A percentile compares a stretch with the other conserved stretches of the same genome.
These are phyloP conservation scores for Pogonophryne albipinna DNA, from an alignment of 2,797 vertebrate genomes.

Conservation along the genomic window DNA sequence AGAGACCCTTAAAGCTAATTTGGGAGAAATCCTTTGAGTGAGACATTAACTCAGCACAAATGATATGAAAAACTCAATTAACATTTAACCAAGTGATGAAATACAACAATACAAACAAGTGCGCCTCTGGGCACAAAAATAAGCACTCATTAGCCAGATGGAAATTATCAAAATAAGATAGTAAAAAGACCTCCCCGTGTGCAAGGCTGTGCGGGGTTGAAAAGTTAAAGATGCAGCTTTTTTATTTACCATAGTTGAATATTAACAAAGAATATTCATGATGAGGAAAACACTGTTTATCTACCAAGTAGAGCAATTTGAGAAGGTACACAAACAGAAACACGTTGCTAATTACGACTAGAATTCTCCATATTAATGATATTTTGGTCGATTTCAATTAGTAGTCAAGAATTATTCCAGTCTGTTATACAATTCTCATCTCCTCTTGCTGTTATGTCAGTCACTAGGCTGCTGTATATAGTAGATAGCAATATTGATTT, in stretches of 20 bases:
- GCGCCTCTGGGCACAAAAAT: constrained; percentile 77
- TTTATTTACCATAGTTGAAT: constrained; percentile 57
- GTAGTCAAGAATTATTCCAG: constrained; percentile 5
- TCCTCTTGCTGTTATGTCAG: constrained; percentile 26
- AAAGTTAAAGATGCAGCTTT: constrained; percentile 61
- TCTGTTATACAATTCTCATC: constrained; percentile 19
- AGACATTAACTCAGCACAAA: constrained; percentile 80
- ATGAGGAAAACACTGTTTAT: constrained; percentile 21
- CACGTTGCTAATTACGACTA: background rate
- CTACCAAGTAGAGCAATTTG: constrained; percentile 14
- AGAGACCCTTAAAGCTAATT: constrained; percentile 74
- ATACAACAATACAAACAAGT: constrained; percentile 81
- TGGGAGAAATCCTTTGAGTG: constrained; percentile 75
- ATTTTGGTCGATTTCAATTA: constrained; percentile 1
- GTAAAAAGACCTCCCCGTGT: constrained; percentile 63
- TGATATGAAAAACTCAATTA: constrained; percentile 81
- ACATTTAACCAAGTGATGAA: constrained; percentile 86
- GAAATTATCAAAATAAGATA: constrained; percentile 78
- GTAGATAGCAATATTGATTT: constrained; percentile 62
- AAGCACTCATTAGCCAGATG: constrained; percentile 82
- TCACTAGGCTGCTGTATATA: constrained; percentile 27
- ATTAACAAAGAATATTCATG: constrained; percentile 34
- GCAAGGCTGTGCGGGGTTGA: constrained; percentile 46
- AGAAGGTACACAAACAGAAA: constrained; percentile 15
- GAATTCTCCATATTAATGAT: background rate